Evolutionary conservation across 2,113 vertebrate genomes (phyloP).

Genomic region (Leucosticte australis): DNA sequence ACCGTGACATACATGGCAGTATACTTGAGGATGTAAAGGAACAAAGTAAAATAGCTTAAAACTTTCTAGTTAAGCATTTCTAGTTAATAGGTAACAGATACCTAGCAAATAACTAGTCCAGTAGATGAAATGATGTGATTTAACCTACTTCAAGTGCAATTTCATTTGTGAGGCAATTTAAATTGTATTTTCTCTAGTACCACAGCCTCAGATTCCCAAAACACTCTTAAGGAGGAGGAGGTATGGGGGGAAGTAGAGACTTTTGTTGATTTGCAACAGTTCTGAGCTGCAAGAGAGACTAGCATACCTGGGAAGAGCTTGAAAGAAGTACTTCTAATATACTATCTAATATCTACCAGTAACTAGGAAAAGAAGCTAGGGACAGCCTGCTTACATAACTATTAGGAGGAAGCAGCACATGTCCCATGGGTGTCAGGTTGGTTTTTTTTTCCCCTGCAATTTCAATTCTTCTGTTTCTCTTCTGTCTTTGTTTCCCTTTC

Average conservation of each 20-base stretch:
- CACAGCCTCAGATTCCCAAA: background rate
- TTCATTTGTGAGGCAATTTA: background rate
- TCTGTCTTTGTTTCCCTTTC: background rate
- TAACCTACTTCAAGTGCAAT: background rate
- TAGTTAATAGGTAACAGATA: background rate
- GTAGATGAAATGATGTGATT: background rate
- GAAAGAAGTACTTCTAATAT: background rate
- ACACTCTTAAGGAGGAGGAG: rapidly evolving
- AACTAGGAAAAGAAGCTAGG: background rate
- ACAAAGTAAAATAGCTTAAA: background rate
- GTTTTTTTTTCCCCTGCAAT: background rate
- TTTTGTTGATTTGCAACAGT: background rate
- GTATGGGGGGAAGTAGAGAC: background rate
- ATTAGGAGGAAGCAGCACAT: background rate
- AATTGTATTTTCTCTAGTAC: background rate
- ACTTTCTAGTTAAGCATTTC: background rate
- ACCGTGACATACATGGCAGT: rapidly evolving
- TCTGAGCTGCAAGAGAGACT: background rate
- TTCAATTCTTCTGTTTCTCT: background rate
- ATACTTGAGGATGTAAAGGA: background rate
- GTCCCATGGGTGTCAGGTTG: background rate
- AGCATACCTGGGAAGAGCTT: background rate
- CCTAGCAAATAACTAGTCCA: background rate
- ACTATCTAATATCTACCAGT: background rate
- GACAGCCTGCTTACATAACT: background rate